Conservation (phyloP, 2,888 invertebrate species). For the Orthosia gothica region DNA sequence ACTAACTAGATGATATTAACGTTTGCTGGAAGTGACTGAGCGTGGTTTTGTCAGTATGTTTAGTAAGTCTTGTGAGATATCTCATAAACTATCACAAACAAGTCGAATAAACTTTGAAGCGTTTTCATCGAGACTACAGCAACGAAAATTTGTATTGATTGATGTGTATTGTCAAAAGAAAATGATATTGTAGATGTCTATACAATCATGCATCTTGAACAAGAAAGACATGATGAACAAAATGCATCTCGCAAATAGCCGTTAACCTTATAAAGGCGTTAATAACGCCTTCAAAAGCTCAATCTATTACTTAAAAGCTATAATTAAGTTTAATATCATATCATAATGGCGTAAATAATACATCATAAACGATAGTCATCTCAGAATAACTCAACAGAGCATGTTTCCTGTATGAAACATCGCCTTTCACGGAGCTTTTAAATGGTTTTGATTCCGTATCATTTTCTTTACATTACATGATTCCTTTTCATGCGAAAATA, state of each 20-base stretch:
- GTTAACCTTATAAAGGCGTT: background rate
- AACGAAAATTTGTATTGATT: background rate
- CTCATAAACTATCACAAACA: background rate
- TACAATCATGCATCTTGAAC: no score
- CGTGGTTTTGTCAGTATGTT: background rate
- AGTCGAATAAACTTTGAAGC: background rate
- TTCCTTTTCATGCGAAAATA: conserved; percentile 8
- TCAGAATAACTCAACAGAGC: conserved; percentile 45
- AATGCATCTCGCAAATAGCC: background rate
- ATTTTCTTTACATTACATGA: background rate
- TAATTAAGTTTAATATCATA: conserved; percentile 60
- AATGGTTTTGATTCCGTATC: conserved; percentile 8
- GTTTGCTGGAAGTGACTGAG: conserved; percentile 64
- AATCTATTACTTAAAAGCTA: conserved; percentile 28
- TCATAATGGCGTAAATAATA: conserved; percentile 61
- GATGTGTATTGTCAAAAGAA: background rate
- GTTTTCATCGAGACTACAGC: background rate
- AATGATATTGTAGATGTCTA: no score
- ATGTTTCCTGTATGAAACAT: conserved; percentile 43
- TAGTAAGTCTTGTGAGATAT: background rate
- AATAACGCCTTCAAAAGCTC: conserved; percentile 25
- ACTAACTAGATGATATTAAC: conserved; percentile 59
- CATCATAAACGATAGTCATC: conserved; percentile 56
- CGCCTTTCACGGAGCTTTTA: conserved; percentile 5
- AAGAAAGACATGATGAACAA: background rate